These are phyloP conservation scores for Exephanes ischioxanthus DNA, from an alignment of 2,888 invertebrate species.

Conservation along the genomic window DNA sequence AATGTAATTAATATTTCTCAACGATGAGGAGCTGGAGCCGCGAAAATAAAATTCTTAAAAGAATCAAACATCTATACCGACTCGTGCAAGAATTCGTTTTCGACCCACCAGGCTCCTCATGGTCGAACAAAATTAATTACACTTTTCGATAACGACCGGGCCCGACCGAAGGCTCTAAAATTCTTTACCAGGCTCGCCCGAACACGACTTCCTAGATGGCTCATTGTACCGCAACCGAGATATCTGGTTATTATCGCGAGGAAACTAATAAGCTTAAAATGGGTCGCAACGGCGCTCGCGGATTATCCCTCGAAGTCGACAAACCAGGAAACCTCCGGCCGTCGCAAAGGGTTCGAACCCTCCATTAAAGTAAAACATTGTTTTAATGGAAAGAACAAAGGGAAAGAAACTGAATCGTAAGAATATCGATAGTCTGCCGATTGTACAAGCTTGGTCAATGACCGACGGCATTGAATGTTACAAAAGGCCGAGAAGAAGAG, in stretches of 20 bases:
- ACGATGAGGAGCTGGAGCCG: not conserved
- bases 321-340: too few relatives aligned
- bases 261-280: not conserved
- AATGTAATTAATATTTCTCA: not conserved
- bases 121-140: not conserved
- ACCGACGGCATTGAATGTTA: slow-evolving; percentile 21
- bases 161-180: not conserved
- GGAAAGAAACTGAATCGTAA: not conserved
- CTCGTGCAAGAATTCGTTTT: not conserved
- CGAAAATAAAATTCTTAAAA: not conserved
- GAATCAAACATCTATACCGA: not conserved
- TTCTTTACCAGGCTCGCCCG: too few relatives aligned
- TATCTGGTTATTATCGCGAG: not conserved
- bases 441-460: slow-evolving; percentile 11
- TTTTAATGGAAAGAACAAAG: not conserved
- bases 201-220: not conserved
- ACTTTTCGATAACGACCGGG: not conserved
- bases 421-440: slow-evolving; percentile 15
- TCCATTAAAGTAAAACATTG: not conserved
- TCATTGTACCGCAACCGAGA: not conserved
- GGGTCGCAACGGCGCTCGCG: not conserved
- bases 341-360: not conserved
- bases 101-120: not conserved
- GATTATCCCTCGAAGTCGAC: not conserved
- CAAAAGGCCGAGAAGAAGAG: slow-evolving; percentile 31